Base-by-base conservation (phyloP, 2,888 invertebrate genomes). In the Dysmachus trigonus region DNA sequence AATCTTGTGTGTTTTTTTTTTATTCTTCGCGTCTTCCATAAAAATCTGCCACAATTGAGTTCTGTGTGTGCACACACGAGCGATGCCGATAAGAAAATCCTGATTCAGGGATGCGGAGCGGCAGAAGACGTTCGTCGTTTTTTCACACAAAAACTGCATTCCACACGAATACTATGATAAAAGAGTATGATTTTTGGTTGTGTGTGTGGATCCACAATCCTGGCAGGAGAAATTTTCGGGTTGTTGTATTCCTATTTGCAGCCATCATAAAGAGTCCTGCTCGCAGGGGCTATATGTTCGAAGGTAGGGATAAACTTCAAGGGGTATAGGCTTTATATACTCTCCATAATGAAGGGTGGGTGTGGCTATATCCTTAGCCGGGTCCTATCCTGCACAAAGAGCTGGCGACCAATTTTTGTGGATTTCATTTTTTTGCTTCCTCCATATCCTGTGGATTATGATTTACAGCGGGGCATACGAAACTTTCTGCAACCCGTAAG, bases 401-500 rank as follows among this genome's bases (percentile, higher is more conserved):
- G 38, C 47, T 81, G 85, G 85, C 79, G 30, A 85, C 27, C 35
- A 35, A 83, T 76, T 85, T 31, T 77, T 87, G 86, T 86, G 86
- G 87, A 85, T 62, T 72, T 74, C 15, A 86, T 84, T 86, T 85
- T 82, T 86, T 86, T 33, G 27, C 76, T 85, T 87, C 85, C 35
- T 82, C 38, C n/a, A n/a, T n/a, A n/a, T n/a, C n/a, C 87, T 87
- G 87, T 87, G 86, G 86, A 79, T 87, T 87, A 87, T 87, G 87
- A 87, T 86, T 87, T 87, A 86, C 79, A 79, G 47, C 10, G 22
- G 62, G 22, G 83, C 79, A 83, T 83, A 83, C 83, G 47, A 83
- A 83, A 83, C 72, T 41, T 72, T 72, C 27, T 62, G 38, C 53
- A n/a, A 22, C 53, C 27, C 62, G 27, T 83, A 10, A 71, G 27